A percentile compares a stretch with the other conserved stretches of the same genome.
Evolutionary conservation across 2,113 vertebrate genomes (phyloP).

Genomic region (Ancistrus triradiatus): DNA sequence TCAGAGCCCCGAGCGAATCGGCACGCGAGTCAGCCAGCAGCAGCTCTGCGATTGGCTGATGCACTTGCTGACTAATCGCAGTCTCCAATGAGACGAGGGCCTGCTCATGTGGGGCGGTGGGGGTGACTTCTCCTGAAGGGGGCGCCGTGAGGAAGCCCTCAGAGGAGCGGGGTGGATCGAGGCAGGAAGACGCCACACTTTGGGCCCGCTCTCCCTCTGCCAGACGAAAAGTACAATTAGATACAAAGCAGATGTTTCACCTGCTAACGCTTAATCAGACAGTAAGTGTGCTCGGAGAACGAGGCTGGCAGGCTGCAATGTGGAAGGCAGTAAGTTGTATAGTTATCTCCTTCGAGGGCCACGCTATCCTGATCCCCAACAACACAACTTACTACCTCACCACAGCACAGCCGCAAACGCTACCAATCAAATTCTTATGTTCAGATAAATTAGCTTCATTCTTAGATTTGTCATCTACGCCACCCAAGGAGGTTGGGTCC

Average conservation of each 20-base stretch:
- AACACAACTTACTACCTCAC: slow-evolving; percentile 98
- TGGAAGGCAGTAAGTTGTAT: slow-evolving; percentile 96
- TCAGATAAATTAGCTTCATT: too few relatives aligned
- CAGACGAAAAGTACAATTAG: slow-evolving; percentile 17
- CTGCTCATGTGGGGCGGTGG: slow-evolving; percentile 73
- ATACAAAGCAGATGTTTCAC: too few relatives aligned
- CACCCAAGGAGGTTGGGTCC: too few relatives aligned
- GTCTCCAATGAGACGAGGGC: slow-evolving; percentile 79
- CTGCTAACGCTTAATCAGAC: too few relatives aligned
- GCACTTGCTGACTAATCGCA: slow-evolving; percentile 77
- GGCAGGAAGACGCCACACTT: slow-evolving; percentile 61
- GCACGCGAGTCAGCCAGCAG: slow-evolving; percentile 72
- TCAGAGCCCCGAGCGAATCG: slow-evolving; percentile 68
- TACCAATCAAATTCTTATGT: too few relatives aligned
- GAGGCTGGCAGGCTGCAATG: slow-evolving; percentile 46
- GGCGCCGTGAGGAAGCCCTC: slow-evolving; percentile 83
- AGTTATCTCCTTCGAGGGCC: slow-evolving; percentile 87
- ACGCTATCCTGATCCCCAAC: slow-evolving; percentile 80
- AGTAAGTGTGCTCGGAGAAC: too few relatives aligned
- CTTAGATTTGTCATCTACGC: too few relatives aligned
- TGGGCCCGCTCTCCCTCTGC: slow-evolving; percentile 71
- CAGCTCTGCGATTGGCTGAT: slow-evolving; percentile 72
- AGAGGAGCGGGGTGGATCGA: slow-evolving; percentile 73
- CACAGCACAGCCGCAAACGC: slow-evolving; percentile 57
- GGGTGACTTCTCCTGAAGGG: slow-evolving; percentile 79